Percentiles rank a stretch among this genome's conserved stretches.
These are phyloP conservation scores for Neoarius graeffei DNA, from an alignment of 2,113 vertebrate species.

Conservation along the genomic window DNA sequence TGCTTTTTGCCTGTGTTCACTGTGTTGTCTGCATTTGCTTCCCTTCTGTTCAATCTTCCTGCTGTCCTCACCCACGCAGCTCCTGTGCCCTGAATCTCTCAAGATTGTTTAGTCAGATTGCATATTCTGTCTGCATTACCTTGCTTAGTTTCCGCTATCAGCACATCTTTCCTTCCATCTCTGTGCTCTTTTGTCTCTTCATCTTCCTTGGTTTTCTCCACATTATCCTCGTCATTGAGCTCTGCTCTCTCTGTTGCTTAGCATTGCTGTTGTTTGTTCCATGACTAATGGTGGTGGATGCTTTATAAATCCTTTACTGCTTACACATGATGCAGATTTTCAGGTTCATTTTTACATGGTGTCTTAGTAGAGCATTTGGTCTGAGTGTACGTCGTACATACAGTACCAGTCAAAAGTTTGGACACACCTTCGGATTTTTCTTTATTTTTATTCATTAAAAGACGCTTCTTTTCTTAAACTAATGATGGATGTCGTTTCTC, in stretches of 20 bases:
- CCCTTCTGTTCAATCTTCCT: constrained; percentile 42
- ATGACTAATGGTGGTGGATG: not conserved
- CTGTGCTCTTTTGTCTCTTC: constrained; percentile 15
- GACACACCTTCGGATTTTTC: too few relatives aligned
- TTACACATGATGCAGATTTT: not conserved
- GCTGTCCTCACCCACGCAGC: constrained; percentile 51
- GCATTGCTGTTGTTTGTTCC: constrained; percentile 14
- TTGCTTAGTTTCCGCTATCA: constrained; percentile 36
- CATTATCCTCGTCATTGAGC: constrained; percentile 24
- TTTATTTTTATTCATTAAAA: too few relatives aligned
- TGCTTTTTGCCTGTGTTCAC: constrained; percentile 36
- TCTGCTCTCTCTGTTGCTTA: constrained; percentile 2
- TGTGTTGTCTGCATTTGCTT: constrained; percentile 22
- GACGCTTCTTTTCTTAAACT: too few relatives aligned
- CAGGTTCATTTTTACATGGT: not conserved
- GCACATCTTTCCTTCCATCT: constrained; percentile 40
- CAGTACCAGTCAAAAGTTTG: too few relatives aligned
- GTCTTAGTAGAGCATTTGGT: not conserved
- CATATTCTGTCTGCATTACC: constrained; percentile 46
- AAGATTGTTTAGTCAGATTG: constrained; percentile 54
- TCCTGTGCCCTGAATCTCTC: constrained; percentile 46
- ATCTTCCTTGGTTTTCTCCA: constrained; percentile 25
- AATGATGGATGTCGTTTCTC: too few relatives aligned
- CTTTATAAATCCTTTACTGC: constrained; percentile 7
- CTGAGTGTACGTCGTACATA: not conserved